Base-by-base conservation (phyloP, 2,113 vertebrate genomes). In the Oreamnos americanus region DNA sequence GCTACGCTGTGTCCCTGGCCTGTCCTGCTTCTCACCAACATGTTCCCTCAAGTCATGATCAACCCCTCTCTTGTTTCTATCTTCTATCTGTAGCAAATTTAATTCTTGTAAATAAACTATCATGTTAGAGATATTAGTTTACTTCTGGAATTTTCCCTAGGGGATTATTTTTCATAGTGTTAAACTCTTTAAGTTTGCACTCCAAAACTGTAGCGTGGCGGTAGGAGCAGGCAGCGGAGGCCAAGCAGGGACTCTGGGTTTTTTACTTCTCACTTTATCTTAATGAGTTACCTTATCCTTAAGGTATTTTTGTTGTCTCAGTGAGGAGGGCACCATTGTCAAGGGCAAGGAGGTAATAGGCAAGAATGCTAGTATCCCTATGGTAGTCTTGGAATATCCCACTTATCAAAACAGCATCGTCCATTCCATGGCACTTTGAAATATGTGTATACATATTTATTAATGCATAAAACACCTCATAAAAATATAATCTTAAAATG, bases 281-380 rank as follows among this genome's bases (percentile, higher is more conserved):
- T n/a, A 87, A 5, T 23, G 25, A 26, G 9, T 1, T 7, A 76
- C 8, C 19, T 2, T 19, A 3, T 71, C 62, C 10, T 49, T 13
- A 21, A 23, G 16, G 13, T 8, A 23, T 30, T 26, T 92, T 26
- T 43, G 23, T 53, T 47, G 51, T 83, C 43, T 49, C 6, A 36
- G 0, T 33, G 36, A 79, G 28, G 1, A 8, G 0, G 0, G 7
- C 2, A n/a, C 47, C 21, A 11, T 11, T 64, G 15, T 64, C 45
- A 64, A 81, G 28, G 39, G 4, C 23, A 25, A 58, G 21, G 9
- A 51, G 39, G 14, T 49, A 30, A 84, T 12, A 87, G 17, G 4
- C 13, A 36, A 58, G 45, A 21, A 45, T 85, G 9, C 21, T 17
- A 76, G 14, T 36, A 45, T 67, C 71, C 28, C 13, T 67, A 13